These are phyloP conservation scores for Artemia sinica DNA, from an alignment of 2,888 invertebrate genomes.

Conservation along the genomic window DNA sequence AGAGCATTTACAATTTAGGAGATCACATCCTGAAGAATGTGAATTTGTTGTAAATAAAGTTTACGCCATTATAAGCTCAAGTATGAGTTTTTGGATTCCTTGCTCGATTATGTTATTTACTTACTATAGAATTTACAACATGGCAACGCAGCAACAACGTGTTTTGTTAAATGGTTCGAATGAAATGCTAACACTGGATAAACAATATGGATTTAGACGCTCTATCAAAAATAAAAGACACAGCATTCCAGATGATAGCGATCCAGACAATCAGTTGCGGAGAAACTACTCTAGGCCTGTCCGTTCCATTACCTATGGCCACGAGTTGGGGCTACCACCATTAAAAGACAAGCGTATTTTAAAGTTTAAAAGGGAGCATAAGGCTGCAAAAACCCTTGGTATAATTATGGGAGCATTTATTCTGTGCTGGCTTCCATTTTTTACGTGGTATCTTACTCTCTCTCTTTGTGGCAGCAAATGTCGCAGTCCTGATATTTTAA, in stretches of 20 bases:
- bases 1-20: conserved; percentile 27
- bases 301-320: conserved; percentile 32
- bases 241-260: neutral
- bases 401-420: conserved; percentile 96
- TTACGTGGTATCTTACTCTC: conserved; percentile 79
- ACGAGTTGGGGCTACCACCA: conserved; percentile 59
- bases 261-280: neutral
- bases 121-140: conserved; percentile 70
- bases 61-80: conserved; percentile 72
- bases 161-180: conserved; percentile 38
- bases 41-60: conserved; percentile 68
- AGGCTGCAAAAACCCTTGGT: conserved; percentile 84
- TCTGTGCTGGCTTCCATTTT: conserved; percentile 89
- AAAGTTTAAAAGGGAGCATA: conserved; percentile 83
- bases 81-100: conserved; percentile 87
- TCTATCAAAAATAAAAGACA: too few species aligned
- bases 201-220: neutral
- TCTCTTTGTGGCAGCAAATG: conserved; percentile 63
- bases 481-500: conserved; percentile 63
- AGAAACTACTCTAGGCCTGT: conserved; percentile 1
- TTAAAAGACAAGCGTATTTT: conserved; percentile 74
- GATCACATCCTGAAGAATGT: conserved; percentile 52
- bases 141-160: conserved; percentile 76
- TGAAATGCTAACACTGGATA: conserved; percentile 14
- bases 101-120: conserved; percentile 84